Base-by-base conservation (phyloP, 2,797 vertebrate genomes). In the Pelodytes ibericus region DNA sequence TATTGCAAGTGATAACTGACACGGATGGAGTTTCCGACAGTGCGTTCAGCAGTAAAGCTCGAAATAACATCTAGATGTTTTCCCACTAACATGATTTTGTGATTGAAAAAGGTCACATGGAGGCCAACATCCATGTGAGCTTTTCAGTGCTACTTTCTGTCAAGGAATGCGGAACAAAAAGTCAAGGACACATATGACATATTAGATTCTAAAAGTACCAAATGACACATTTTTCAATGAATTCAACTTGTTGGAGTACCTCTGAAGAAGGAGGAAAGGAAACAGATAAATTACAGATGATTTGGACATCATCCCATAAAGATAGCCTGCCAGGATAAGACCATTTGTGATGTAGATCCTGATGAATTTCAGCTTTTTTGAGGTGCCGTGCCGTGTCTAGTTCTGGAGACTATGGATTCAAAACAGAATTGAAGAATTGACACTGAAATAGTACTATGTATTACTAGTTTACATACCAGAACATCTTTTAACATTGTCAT, bases 11-110 rank as follows among this genome's bases (percentile, higher is more conserved):
- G 78, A 84, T 77, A 85, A 80, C 75, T 79, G 82, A 83, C 66
- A 84, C 0, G 83, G 64, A 85, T 44, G 4, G 33, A 87, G 77
- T 25, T 66, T 71, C 22, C 68, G 74, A 79, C 39, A 79, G 61
- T 22, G 75, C 25, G 71, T 66, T 83, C 2, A 0, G 73, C 77
- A 82, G 47, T 27, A 66, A 73, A 61, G 81, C 74, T 77, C 75
- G 79, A 87, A 81, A 81, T 70, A 87, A 80, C 62, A 86, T 75
- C 80, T 80, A 79, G 24, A 66, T 36, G 66, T 81, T 74, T 84
- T 85, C 87, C 80, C 68, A 74, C 62, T 81, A 77, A 74, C 58
- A n/a, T 51, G 74, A 70, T 75, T 75, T 60, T 51, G 62, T 78
- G 75, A 78, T 67, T 72, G 61, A 78, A 71, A 65, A 72, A 78